Evolutionary conservation across 2,113 vertebrate species (phyloP), one percentile per base, ranked within the genome.

Genomic region (Perca flavescens): DNA sequence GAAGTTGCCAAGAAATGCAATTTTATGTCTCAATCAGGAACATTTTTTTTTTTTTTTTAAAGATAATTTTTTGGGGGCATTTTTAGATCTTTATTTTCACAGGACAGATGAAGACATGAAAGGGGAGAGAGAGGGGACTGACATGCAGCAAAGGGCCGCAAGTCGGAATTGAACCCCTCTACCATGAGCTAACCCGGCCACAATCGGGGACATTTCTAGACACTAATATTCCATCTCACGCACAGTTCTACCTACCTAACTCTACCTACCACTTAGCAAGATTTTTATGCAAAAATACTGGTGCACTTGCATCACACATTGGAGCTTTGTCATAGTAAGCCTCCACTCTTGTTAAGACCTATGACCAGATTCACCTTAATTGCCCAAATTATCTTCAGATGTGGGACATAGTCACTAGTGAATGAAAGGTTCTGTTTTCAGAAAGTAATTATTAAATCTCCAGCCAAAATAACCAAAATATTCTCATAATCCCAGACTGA

Each of bases 321-420:
- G 36, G 14, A 43, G 40, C n/a, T n/a, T 16, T 66, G 10, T n/a
- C 36, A 54, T 4, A 21, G 49, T 49, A 40, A 6, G 25, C 4
- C 52, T 2, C 1, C 21, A 4, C 4, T 19, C 58, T 34, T 8
- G 1, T 53, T 8, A 19, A 28, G 19, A 12, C 52, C 54, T 25
- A 22, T 14, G 19, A 40, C 10, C 16, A 40, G 1, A 46, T 50
- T 66, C 43, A n/a, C 6, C 19, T 2, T 47, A 36, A 25, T 65
- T 50, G 13, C 49, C 31, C 15, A 73, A 46, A 68, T 77, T 6
- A 63, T 43, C 60, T 56, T 40, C 64, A 66, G 43, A 25, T 73
- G 64, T 53, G 34, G 68, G 14, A 86, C 71, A 72, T 11, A 43
- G 40, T 43, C 40, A 11, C 40, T 10, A 43, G 40, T 43, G 40